These are phyloP conservation scores for Leucophenga montana DNA, from an alignment of 2,888 invertebrate genomes.

Conservation along the genomic window DNA sequence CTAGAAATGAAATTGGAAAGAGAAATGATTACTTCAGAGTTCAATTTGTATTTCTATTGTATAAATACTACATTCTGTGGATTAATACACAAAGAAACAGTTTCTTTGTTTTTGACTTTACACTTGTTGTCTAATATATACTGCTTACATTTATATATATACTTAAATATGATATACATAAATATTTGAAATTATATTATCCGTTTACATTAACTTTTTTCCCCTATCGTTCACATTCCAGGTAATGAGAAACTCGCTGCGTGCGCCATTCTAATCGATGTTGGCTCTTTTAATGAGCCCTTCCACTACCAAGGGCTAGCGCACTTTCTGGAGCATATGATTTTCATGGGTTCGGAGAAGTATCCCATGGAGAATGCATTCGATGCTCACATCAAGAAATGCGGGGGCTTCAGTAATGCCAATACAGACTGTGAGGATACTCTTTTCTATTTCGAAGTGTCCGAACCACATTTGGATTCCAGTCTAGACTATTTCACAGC, in stretches of 20 bases:
- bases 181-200: too few relatives aligned
- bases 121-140: too few relatives aligned
- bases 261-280: conserved; percentile 83
- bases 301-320: conserved; percentile 86
- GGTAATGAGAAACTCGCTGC: conserved; percentile 77
- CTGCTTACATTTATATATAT: too few relatives aligned
- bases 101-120: too few relatives aligned
- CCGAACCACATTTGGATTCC: conserved; percentile 83
- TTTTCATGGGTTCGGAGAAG: conserved; percentile 94
- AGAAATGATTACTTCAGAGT: too few relatives aligned
- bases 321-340: conserved; percentile 91
- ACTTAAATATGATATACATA: too few relatives aligned
- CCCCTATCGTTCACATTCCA: background rate
- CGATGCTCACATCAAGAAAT: conserved; percentile 85
- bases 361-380: conserved; percentile 92
- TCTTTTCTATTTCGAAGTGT: conserved; percentile 90
- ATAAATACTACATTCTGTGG: too few relatives aligned
- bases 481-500: conserved; percentile 90
- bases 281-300: conserved; percentile 87
- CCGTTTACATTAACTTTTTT: background rate
- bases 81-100: too few relatives aligned
- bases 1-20: too few relatives aligned
- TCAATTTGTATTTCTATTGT: too few relatives aligned
- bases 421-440: conserved; percentile 91
- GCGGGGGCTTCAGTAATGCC: conserved; percentile 90